These are phyloP conservation scores for Trachelus tabidus DNA, from an alignment of 2,888 invertebrate genomes.

Conservation along the genomic window DNA sequence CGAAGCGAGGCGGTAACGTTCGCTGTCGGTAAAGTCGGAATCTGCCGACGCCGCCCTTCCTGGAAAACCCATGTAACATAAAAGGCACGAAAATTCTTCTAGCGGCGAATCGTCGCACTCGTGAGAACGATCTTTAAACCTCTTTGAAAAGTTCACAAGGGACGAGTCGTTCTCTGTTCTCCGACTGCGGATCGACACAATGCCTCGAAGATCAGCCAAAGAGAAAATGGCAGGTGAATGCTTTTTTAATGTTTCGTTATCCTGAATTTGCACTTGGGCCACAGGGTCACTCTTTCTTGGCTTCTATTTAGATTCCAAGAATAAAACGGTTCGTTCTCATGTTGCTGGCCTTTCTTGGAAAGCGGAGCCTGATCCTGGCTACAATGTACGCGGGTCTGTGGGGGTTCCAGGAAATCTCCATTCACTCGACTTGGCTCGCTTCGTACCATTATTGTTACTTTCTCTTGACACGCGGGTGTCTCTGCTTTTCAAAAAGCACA, in stretches of 20 bases:
- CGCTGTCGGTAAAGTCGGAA: slow-evolving; percentile 50
- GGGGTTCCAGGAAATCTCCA: not conserved
- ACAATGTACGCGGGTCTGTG: not conserved
- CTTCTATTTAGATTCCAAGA: not conserved
- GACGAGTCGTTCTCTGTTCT: not conserved
- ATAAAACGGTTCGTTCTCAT: not conserved
- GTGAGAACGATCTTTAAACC: not conserved
- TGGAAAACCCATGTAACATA: not conserved
- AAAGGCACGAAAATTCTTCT: not conserved
- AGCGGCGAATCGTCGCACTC: not conserved
- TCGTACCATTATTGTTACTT: not conserved
- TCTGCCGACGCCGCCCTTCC: slow-evolving; percentile 15
- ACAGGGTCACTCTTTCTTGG: not conserved
- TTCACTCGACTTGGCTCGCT: not conserved
- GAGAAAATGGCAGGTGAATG: not conserved
- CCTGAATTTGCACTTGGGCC: not conserved
- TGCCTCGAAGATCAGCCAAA: not conserved
- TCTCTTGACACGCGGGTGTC: not conserved
- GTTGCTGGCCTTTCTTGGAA: not conserved
- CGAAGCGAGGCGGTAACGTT: slow-evolving; percentile 21
- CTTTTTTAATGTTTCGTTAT: not conserved
- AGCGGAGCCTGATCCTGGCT: not conserved
- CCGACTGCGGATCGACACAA: not conserved
- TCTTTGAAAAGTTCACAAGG: not conserved
- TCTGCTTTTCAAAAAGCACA: not conserved